Percentiles rank a stretch among this genome's conserved stretches.
Evolutionary conservation across 2,888 invertebrate species (phyloP).

Genomic region (Nomada fucata): DNA sequence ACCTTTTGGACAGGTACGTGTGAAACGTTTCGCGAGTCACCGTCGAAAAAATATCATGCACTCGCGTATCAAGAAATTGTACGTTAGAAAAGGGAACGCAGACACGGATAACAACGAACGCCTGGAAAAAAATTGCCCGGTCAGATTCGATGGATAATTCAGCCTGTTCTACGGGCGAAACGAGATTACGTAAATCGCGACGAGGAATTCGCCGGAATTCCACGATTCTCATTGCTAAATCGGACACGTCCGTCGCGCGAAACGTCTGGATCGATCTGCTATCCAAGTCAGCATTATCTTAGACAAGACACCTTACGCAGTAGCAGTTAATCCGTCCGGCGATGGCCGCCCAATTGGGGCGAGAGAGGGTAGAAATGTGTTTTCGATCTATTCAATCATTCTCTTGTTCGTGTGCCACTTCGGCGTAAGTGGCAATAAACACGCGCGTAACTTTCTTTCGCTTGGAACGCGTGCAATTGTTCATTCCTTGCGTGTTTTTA

Average conservation of each 20-base stretch:
- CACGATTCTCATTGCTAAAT: constrained; percentile 11
- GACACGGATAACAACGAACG: constrained; percentile 7
- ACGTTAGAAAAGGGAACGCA: constrained; percentile 6
- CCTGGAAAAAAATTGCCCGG: background rate
- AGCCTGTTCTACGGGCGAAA: background rate
- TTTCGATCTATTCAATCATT: background rate
- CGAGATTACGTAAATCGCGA: constrained; percentile 9
- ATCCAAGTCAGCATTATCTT: constrained; percentile 18
- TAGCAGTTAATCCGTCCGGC: constrained; percentile 25
- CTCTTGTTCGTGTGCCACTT: background rate
- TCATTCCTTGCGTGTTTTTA: constrained; percentile 6
- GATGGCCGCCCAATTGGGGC: background rate
- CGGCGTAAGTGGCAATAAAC: constrained; percentile 1
- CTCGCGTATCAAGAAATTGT: constrained; percentile 4
- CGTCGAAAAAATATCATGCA: constrained; percentile 24
- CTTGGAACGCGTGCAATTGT: constrained; percentile 19
- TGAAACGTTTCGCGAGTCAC: constrained; percentile 33
- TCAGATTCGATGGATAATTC: background rate
- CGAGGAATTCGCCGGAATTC: background rate
- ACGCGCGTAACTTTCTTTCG: constrained; percentile 24
- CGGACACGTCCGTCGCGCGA: constrained; percentile 17
- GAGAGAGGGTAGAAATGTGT: background rate
- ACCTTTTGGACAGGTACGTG: background rate
- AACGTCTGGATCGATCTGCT: constrained; percentile 18
- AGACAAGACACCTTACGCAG: constrained; percentile 16